Conservation (phyloP, 2,113 vertebrate species). For the Cromileptes altivelis region DNA sequence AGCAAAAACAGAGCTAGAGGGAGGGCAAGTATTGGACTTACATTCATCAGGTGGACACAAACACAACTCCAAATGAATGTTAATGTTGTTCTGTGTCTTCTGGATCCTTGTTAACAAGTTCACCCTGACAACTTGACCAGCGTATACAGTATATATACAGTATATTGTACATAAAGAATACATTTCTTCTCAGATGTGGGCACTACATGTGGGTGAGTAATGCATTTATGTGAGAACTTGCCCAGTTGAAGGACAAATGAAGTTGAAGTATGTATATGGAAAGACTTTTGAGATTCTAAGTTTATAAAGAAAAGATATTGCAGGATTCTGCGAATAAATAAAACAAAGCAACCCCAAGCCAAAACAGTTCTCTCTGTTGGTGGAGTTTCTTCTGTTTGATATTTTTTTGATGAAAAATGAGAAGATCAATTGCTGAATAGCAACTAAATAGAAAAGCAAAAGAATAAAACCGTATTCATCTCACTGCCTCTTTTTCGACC, state of each 20-base stretch:
- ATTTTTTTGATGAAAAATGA: neutral
- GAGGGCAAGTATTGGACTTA: neutral
- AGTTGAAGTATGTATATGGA: neutral
- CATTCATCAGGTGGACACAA: neutral
- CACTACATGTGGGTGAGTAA: neutral
- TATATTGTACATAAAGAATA: neutral
- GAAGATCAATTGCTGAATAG: constrained; percentile 18
- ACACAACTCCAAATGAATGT: neutral
- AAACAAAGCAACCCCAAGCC: neutral
- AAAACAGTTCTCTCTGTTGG: neutral
- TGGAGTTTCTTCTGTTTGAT: neutral
- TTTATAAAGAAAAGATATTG: neutral
- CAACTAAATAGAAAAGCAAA: neutral
- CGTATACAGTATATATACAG: too few relatives aligned
- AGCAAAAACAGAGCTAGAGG: neutral
- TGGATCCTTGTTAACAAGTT: neutral
- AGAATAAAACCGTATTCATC: constrained; percentile 8
- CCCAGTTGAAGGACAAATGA: neutral
- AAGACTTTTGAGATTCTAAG: neutral
- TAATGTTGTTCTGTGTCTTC: neutral
- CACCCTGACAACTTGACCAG: neutral
- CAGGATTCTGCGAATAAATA: neutral
- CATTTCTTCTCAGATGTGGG: neutral
- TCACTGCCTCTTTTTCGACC: constrained; percentile 3
- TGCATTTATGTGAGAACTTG: neutral